Base-by-base conservation (phyloP, 1,140 invertebrate species). In the Drosophila littoralis region DNA sequence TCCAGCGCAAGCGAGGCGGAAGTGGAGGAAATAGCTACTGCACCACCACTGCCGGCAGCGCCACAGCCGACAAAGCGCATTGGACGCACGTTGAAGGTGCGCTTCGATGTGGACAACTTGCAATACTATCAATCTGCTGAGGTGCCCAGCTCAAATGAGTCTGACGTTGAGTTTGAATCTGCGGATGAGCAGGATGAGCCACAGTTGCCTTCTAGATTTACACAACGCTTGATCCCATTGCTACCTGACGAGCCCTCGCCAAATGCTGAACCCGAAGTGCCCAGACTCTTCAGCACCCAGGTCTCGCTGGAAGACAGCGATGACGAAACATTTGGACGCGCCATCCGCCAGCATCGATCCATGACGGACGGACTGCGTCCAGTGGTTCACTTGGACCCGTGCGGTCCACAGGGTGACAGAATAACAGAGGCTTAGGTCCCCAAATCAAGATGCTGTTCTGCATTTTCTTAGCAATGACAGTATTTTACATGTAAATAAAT, bases 41-140 rank as follows among this genome's bases (percentile, higher is more conserved):
- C 60, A 12, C 7, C 75, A 10, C 43, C 60, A 12, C 82, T 28
- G 22, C 22, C 22, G 22, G 4, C 22, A 28, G 22, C 22, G 5
- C 22, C 84, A 28, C 43, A 70, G 33, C 76, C 83, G 15, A 80
- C 80, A 15, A 83, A 70, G 48, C 80, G 84, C 0, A 61, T 52
- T 7, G 59, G 66, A 7, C 58, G 72, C 10, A 43, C 78, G 7
- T 65, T 77, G 1, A 88, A 79, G 22, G 90, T 91, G 6, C 84
- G 90, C 40, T 91, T 91, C 33, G 86, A 91, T 57, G 79, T 86
- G 35, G 88, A 82, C 0, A 90, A 81, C 52, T 70, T 88, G 17
- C 90, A 86, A 67, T 91, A 85, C 58, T 89, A 89, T 72, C 84
- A 89, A 40, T 84, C 84, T 5, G 85, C 85, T n/a, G 85, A 90